A percentile compares a stretch with the other conserved stretches of the same genome.
Conservation (phyloP, 2,888 invertebrate species). For the Dryadula phaetusa region DNA sequence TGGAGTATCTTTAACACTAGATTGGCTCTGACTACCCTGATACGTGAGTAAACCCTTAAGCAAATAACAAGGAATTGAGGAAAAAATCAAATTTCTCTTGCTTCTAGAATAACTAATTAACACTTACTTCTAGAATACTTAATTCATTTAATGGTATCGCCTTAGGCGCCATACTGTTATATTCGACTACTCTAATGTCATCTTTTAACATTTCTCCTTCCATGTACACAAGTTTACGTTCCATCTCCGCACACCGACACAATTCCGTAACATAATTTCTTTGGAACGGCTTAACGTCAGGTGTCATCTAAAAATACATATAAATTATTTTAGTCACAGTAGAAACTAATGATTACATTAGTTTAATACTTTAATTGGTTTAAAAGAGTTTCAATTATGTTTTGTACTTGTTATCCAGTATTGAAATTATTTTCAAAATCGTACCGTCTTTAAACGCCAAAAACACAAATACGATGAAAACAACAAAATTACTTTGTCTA, state of each 20-base stretch:
- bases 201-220: conserved; percentile 91
- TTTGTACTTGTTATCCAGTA: neutral
- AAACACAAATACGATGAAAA: neutral
- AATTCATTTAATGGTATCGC: conserved; percentile 88
- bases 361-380: too few relatives aligned
- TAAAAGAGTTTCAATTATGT: too few relatives aligned
- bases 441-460: neutral
- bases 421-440: neutral
- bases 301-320: conserved; percentile 56
- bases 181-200: conserved; percentile 85
- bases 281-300: conserved; percentile 90
- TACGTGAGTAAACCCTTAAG: too few relatives aligned
- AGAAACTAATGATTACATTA: too few relatives aligned
- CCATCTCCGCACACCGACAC: conserved; percentile 93
- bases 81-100: too few relatives aligned
- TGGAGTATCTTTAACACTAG: too few relatives aligned
- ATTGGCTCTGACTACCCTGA: too few relatives aligned
- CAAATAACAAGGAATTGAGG: too few relatives aligned
- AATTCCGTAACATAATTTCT: conserved; percentile 93
- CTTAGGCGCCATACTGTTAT: conserved; percentile 83
- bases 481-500: conserved; percentile 18
- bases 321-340: too few relatives aligned
- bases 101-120: neutral
- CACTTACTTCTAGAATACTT: conserved; percentile 88
- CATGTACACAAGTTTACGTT: conserved; percentile 90